Evolutionary conservation across 2,113 vertebrate genomes (phyloP).

Genomic region (Nannobrachium achirus): DNA sequence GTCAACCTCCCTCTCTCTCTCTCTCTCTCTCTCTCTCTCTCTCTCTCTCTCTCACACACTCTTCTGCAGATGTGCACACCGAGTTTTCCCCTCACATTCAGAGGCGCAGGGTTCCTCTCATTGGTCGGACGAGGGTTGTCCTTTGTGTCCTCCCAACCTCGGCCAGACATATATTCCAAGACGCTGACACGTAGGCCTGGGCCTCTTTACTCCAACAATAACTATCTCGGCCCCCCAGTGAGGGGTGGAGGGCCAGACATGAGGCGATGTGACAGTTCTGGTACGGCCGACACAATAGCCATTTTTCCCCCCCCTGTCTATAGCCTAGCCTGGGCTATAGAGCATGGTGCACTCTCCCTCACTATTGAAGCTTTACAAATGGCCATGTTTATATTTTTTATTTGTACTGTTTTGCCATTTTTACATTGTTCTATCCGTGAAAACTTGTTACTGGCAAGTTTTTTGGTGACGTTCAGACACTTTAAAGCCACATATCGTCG

Average conservation of each 20-base stretch:
- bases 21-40: conserved; percentile 1
- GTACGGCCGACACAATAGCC: conserved; percentile 74
- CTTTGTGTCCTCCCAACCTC: conserved; percentile 52
- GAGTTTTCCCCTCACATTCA: conserved; percentile 37
- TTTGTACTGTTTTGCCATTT: conserved; percentile 5
- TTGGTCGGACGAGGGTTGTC: conserved; percentile 42
- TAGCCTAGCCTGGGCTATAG: conserved; percentile 25
- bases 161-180: conserved; percentile 57
- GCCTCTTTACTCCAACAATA: conserved; percentile 73
- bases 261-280: conserved; percentile 80
- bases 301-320: conserved; percentile 61
- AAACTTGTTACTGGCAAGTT: too few relatives aligned
- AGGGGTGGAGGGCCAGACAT: conserved; percentile 71
- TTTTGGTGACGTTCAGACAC: not conserved
- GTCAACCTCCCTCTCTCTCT: conserved; percentile 5
- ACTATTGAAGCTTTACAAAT: conserved; percentile 40
- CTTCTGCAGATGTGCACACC: conserved; percentile 22
- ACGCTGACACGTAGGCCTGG: conserved; percentile 59
- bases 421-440: conserved; percentile 8
- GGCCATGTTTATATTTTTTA: conserved; percentile 35
- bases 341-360: conserved; percentile 45
- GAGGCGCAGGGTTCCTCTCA: not conserved
- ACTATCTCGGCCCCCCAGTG: conserved; percentile 69
- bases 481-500: not conserved
- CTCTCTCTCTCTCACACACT: conserved; percentile 10